Base-by-base conservation (phyloP, 2,888 invertebrate genomes). In the Melipona bicolor region DNA sequence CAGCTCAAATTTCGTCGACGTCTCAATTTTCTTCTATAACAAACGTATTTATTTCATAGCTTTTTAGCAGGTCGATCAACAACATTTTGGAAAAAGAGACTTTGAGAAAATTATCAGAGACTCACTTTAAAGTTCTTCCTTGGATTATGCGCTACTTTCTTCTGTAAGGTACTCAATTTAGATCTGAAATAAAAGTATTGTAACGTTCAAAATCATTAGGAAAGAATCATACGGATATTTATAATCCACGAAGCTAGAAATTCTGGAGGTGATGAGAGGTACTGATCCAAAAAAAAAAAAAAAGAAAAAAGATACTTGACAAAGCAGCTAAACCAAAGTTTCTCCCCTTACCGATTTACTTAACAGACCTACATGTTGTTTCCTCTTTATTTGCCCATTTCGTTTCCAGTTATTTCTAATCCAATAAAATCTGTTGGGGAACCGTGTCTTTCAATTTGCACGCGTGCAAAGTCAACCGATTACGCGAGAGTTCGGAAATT, bases 241-340 rank as follows among this genome's bases (percentile, higher is more conserved):
- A 69, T 49, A 36, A 50, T 75, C 71, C 80, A 83, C 83, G 71
- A 74, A 87, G 70, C 62, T 81, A 89, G 70, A 89, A 87, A 85
- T 85, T 76, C 91, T 87, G 91, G 92, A 92, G 93, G 93, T 91
- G 93, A 93, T 92, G 93, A 93, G 93, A 93, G 93, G 91, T 85
- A 84, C 77, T 81, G 89, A 87, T 86, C 85, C 68, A 87, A 71
- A 72, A 71, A 62, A 61, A 85, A 79, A 72, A 75, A 77, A 9
- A 36, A 9, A 36, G 9, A 43, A 43, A 43, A 43, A 43, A 43
- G 1, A 43, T 43, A 71, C 24, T 69, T 52, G 24, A 36, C 54
- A 65, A 75, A 84, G 61, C 76, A 85, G 74, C 54, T 79, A 74
- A 77, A 89, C 83, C 82, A 88, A 86, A 88, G 76, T 88, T 84